Evolutionary conservation across 2,113 vertebrate genomes (phyloP), one percentile per base, ranked within the genome.

Genomic region (Calypte anna): DNA sequence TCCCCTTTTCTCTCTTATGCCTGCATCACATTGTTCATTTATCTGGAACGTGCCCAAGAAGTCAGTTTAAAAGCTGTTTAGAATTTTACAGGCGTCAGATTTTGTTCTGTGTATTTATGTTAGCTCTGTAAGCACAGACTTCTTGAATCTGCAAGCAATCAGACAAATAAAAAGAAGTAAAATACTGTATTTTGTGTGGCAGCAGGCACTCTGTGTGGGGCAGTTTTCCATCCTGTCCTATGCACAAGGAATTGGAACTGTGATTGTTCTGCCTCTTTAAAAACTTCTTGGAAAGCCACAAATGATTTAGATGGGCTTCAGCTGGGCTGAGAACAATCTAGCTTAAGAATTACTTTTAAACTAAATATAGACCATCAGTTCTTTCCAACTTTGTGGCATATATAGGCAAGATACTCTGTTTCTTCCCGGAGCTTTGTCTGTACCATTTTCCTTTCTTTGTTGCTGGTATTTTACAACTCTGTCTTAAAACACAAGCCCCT

Each of bases 131-230:
- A 90, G 72, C 40, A 64, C 12, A 74, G 58, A 40, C 12, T 94
- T 85, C 50, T 62, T 66, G 50, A 91, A 92, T 70, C 91, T 94
- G 93, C 44, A 93, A 90, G 48, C 67, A 90, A 93, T 93, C 79
- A 88, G 75, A 33, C 43, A 55, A 89, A 89, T 92, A 78, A 93
- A 85, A 93, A 82, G 74, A 50, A 87, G 36, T 46, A 33, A 82
- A 91, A 66, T 76, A 28, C 23, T 68, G 16, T 75, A 2, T 85
- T 76, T 70, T 48, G 8, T 62, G 70, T 91, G 74, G 58, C 54
- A 91, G 44, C 43, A 50, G 51, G 12, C 21, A 8, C 40, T 80
- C 68, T 64, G 15, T 58, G 38, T 83, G 89, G 74, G 67, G 43
- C 19, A 17, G 76, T 96, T 88, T 93, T 85, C 70, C 70, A 38